Evolutionary conservation across 2,888 invertebrate species (phyloP), one percentile per base, ranked within the genome.

Genomic region (Pseudococcus viburni): DNA sequence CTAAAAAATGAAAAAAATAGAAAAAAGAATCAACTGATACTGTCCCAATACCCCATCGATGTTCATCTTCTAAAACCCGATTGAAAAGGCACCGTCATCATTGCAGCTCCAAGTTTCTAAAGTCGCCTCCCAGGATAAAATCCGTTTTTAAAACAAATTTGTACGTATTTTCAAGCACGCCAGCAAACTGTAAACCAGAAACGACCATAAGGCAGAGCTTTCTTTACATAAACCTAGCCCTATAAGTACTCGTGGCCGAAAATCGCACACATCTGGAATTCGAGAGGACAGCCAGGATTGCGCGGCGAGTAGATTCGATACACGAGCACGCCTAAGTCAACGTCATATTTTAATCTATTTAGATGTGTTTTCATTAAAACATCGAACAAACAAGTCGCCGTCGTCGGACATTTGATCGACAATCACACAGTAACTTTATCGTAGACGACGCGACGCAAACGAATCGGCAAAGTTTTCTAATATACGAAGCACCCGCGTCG

Each of bases 311-410:
- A 7, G 7, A 51, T 5, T 15, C 17, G 51, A 51, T 51, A 51
- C 51, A 64, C 64, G 33, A 9, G 26, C 6, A 33, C 15, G 68
- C 68, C 26, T 73, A 73, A 73, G 68, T 73, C 68, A 73, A 73
- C 68, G 33, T 73, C 33, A 73, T 73, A 73, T 73, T 73, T 73
- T 73, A 73, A 73, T 73, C 68, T 73, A 73, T 73, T 73, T 33
- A 12, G 68, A 73, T 12, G 68, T 73, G 68, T 73, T 73, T 73
- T 73, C 68, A 33, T 73, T 73, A 73, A 73, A 73, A 73, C 68
- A 33, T 73, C 68, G 68, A 73, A 73, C 33, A 73, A 73, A 73
- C 68, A 73, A 33, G 33, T n/a, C 26, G 26, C 26, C 26, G 1
- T 33, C 26, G 26, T 33, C 26, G 1, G 26, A 33, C 26, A 33